Base-by-base conservation (phyloP, 2,888 invertebrate genomes). In the Rhyacophila evoluta region DNA sequence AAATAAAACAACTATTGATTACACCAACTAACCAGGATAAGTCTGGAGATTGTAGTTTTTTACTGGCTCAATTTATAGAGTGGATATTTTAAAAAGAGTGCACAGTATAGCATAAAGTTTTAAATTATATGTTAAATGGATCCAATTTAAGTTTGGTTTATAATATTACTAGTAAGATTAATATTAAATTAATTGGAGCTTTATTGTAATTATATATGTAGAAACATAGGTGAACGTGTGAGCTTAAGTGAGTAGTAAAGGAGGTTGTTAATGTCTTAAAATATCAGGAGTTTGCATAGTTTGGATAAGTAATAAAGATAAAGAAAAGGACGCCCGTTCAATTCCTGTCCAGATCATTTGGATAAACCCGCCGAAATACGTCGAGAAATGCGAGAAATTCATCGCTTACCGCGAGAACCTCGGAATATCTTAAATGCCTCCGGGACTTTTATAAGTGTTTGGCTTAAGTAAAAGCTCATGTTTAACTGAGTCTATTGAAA, bases 321-420 rank as follows among this genome's bases (percentile, higher is more conserved):
- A 75, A 75, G 19, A n/a, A 10, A 36, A 28, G 36, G 75, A 75
- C 33, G 36, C 75, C 74, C 39, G 74, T 74, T 74, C 41, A 41
- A 74, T 38, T 41, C 74, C 41, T 29, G 75, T 25, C 19, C 55
- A 27, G 41, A 41, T 68, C 68, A 36, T 11, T 29, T 29, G 75
- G 75, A 75, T 75, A 70, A 75, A 37, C 70, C 33, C 70, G 27
- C 69, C 69, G 75, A 69, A 75, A 75, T 70, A 70, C 75, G 36
- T 28, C 75, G 39, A 55, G 75, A 75, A 75, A 75, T 70, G 75
- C 37, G 75, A 70, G 70, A 75, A 69, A 75, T 75, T 70, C 70
- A 70, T 29, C 55, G 55, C 55, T 55, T 55, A 55, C 55, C 25
- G 55, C 36, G 55, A 41, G 74, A 41, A 38, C 74, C 55, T 41